Evolutionary conservation across 2,888 invertebrate species (phyloP), one percentile per base, ranked within the genome.

Genomic region (Drosophila picticornis): DNA sequence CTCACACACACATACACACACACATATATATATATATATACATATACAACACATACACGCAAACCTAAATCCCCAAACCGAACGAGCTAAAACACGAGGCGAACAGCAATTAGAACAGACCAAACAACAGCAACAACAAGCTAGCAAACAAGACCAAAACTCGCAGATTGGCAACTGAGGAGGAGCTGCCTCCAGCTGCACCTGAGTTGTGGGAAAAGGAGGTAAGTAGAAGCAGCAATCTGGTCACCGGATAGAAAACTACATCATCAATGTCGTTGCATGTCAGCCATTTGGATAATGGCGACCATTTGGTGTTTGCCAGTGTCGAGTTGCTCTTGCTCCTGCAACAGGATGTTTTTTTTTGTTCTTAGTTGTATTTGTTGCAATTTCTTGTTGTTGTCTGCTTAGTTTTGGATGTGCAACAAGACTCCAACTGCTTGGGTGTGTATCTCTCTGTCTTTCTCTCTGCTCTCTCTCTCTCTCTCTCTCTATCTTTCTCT

Each of bases 231-330:
- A n/a, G 52, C 59, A 64, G 64, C 43, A 16, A 38, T 11, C 71
- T 70, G 71, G 55, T 61, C 61, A 62, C 71, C 57, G 61, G 56
- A 50, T 72, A 46, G 71, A 67, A 71, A 71, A 61, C 77, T 68
- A 75, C 89, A 85, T 85, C 88, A 86, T 89, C 85, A 89, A 87
- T 89, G 85, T 89, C 83, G 77, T 70, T 77, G 70, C 88, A 87
- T 89, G 89, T 84, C 88, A 89, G 89, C 88, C 89, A 84, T 89
- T 89, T 89, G 80, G 88, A 80, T 87, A 85, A 86, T 87, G 85
- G 78, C 84, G 69, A 77, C 72, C 78, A 79, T 79, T 79, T 79
- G 77, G 63, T 72, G 70, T 48, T 31, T 55, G 51, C 63, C 53
- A 38, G 65, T 75, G 61, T 75, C 70, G 75, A 75, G 52, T 71